phyloP scores from a whole-genome alignment of 2,113 vertebrate species.

The Haplochromis vanheusdeni region DNA sequence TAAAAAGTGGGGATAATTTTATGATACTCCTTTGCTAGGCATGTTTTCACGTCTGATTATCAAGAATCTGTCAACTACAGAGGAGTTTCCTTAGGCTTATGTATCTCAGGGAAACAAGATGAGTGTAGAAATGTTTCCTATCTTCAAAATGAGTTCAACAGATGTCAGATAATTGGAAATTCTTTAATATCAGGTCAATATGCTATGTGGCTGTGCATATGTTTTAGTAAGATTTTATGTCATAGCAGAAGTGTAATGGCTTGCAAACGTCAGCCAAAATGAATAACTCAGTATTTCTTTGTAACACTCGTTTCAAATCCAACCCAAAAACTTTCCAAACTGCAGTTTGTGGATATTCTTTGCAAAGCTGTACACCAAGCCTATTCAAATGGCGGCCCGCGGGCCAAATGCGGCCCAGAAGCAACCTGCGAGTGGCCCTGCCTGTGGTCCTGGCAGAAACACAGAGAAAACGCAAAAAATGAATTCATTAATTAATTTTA shows the following conservation, averaged over 20 bases:
- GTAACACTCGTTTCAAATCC: not conserved
- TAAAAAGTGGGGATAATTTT: not conserved
- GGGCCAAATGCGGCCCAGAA: too few relatives aligned
- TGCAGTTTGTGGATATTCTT: not conserved
- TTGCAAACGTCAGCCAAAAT: not conserved
- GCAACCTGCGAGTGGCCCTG: too few relatives aligned
- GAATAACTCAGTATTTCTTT: not conserved
- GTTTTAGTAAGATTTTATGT: not conserved
- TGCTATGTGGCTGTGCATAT: not conserved
- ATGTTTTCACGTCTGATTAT: not conserved
- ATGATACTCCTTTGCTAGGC: not conserved
- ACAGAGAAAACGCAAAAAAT: too few relatives aligned
- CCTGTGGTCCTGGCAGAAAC: too few relatives aligned
- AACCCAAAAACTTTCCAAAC: slow-evolving; percentile 14
- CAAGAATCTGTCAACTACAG: not conserved
- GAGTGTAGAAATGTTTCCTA: not conserved
- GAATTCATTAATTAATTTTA: too few relatives aligned
- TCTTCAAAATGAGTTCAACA: not conserved
- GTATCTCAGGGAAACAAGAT: not conserved
- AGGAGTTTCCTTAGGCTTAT: not conserved
- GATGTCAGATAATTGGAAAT: not conserved
- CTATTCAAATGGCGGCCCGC: too few relatives aligned
- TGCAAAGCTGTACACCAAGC: not conserved
- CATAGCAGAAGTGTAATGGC: not conserved
- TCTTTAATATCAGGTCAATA: not conserved